Evolutionary conservation across 2,797 vertebrate species (phyloP), one percentile per base, ranked within the genome.

Genomic region (Petrocephalus sullivani): DNA sequence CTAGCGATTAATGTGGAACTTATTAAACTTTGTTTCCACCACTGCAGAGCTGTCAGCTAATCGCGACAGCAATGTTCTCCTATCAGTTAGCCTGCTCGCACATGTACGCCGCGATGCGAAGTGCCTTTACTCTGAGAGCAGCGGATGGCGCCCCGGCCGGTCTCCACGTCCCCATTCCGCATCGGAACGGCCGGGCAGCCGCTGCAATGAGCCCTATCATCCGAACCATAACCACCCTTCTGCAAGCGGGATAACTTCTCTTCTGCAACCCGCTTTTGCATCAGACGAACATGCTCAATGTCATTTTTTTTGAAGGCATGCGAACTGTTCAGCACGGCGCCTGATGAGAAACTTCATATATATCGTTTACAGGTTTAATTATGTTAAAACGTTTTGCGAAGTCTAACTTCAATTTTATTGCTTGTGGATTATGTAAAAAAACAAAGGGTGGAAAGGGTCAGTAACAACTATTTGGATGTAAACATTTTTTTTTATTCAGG

Each of bases 161-260:
- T 19, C 89, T 91, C 91, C 92, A 93, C 0, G 84, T 78, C 67
- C 91, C 54, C 3, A 90, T 53, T 4, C 92, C 91, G 90, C 89
- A 91, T 89, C 92, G 90, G 71, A 93, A 85, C 0, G 90, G 89
- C 2, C 90, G 89, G 9, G 89, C 78, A 56, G 88, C 67, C 3
- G 87, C 16, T 33, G 87, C 91, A 6, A 94, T 41, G 0, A 93
- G 71, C 33, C 89, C 92, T 91, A 95, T 93, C 28, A 58, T 64
- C 3, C 33, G 86, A 4, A 64, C 54, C 21, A 95, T 86, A 56
- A n/a, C 0, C 2, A n/a, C 46, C 14, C 81, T 12, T 23, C 41
- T 28, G 81, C 81, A 5, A 37, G n/a, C 21, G 83, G 12, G 23
- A 33, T 28, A 85, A 54, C 83, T 54, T 85, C 83, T 85, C 12